Percentiles rank a stretch among this genome's conserved stretches.
phyloP scores from a whole-genome alignment of 92 coral and sea anemone species.

The Porites divaricata region DNA sequence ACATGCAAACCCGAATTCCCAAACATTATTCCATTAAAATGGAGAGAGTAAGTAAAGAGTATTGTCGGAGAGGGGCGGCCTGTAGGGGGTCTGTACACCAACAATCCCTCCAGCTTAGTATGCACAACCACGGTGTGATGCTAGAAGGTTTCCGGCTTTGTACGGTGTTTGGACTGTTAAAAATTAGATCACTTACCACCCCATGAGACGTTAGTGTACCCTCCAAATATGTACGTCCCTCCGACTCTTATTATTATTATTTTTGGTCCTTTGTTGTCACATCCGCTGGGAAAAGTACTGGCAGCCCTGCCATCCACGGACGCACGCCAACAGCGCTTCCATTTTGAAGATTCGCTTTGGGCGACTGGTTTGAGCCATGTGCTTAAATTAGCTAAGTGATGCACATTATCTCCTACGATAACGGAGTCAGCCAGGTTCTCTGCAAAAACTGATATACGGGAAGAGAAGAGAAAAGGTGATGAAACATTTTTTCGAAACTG shows the following conservation, averaged over 20 bases:
- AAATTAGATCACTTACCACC: not conserved
- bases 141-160: too few relatives aligned
- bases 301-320: not conserved
- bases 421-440: not conserved
- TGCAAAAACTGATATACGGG: not conserved
- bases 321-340: conserved; percentile 9
- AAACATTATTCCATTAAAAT: too few relatives aligned
- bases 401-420: not conserved
- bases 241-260: not conserved
- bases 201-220: not conserved
- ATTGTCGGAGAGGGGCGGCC: too few relatives aligned
- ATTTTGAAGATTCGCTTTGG: not conserved
- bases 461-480: not conserved
- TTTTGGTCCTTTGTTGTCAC: not conserved
- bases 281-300: not conserved
- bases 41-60: too few relatives aligned
- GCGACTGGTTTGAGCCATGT: not conserved
- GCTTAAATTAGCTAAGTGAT: not conserved
- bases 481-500: too few relatives aligned
- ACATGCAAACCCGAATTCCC: too few relatives aligned
- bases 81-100: too few relatives aligned
- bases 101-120: too few relatives aligned
- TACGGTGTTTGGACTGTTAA: too few relatives aligned
- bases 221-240: conserved; percentile 13
- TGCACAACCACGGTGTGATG: too few relatives aligned